These are phyloP conservation scores for Muscicapa comitata DNA, from an alignment of 2,797 vertebrate species.

Conservation along the genomic window DNA sequence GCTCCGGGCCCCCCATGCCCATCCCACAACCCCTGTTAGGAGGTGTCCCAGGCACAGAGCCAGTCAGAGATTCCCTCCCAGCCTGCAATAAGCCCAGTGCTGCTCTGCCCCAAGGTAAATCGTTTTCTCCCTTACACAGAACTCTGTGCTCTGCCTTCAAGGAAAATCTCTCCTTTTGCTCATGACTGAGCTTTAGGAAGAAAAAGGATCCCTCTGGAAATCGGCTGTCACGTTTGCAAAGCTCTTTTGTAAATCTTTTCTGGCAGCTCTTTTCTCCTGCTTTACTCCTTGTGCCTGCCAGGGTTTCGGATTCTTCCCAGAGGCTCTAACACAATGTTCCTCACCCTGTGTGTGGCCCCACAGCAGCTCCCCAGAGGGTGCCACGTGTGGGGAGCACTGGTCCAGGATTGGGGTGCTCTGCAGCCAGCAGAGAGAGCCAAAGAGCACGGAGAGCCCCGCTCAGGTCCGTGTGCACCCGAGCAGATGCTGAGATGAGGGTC, in stretches of 20 bases:
- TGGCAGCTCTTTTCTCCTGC: neutral
- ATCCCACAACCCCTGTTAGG: neutral
- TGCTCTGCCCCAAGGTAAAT: neutral
- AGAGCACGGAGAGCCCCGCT: neutral
- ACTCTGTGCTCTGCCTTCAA: neutral
- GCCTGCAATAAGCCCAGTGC: rapidly evolving
- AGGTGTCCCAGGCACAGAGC: neutral
- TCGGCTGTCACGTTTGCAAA: neutral
- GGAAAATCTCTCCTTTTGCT: neutral
- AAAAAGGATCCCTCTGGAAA: neutral
- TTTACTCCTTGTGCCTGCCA: neutral
- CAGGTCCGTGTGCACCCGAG: rapidly evolving
- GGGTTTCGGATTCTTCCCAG: neutral
- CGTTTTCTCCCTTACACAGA: neutral
- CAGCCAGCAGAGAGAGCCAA: conserved; percentile 64
- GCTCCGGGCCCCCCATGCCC: neutral
- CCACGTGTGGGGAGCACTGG: neutral
- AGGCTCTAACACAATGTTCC: neutral
- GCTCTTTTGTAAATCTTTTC: neutral
- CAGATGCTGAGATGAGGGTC: neutral
- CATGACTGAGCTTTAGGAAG: neutral
- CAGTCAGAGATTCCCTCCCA: neutral
- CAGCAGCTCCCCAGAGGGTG: neutral
- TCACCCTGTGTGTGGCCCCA: neutral
- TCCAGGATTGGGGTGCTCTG: neutral